Evolutionary conservation across 64 coral and sea anemone genomes (phyloP).

Genomic region (Porites lutea): DNA sequence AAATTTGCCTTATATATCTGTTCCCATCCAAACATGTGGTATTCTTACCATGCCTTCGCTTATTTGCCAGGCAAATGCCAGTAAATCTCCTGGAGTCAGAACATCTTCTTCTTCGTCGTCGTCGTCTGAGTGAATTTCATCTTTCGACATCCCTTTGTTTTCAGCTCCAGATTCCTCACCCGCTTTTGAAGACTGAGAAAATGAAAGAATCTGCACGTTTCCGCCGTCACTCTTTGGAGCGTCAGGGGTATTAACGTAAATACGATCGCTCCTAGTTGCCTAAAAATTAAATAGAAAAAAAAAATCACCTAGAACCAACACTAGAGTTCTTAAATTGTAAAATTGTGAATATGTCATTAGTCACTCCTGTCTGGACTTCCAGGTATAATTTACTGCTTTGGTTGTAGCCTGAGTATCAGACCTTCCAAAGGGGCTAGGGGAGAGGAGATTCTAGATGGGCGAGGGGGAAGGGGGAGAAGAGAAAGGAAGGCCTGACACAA

Average conservation of each 20-base stretch:
- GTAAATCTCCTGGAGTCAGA: conserved; percentile 67
- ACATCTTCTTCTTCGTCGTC: conserved; percentile 31
- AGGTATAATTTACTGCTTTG: too few relatives aligned
- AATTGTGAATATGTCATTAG: too few relatives aligned
- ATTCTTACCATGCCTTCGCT: conserved; percentile 85
- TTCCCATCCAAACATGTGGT: too few relatives aligned
- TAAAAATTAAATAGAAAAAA: background rate
- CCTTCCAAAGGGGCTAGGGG: too few relatives aligned
- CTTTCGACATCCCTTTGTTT: conserved; percentile 10
- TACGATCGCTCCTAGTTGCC: conserved; percentile 32
- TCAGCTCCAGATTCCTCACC: background rate
- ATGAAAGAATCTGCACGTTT: conserved; percentile 55
- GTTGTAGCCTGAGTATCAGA: too few relatives aligned
- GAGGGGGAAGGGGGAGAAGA: too few relatives aligned
- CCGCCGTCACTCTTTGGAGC: conserved; percentile 29
- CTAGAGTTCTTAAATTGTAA: background rate
- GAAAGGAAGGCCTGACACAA: too few relatives aligned
- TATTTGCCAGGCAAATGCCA: conserved; percentile 90
- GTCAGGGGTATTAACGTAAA: conserved; percentile 51
- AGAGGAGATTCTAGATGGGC: too few relatives aligned
- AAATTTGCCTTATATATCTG: too few relatives aligned
- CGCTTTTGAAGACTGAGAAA: background rate
- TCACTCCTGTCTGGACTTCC: too few relatives aligned
- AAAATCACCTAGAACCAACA: background rate
- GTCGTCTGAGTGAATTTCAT: conserved; percentile 20